Evolutionary conservation across 2,113 vertebrate species (phyloP).

Genomic region (Prunella fulvescens): DNA sequence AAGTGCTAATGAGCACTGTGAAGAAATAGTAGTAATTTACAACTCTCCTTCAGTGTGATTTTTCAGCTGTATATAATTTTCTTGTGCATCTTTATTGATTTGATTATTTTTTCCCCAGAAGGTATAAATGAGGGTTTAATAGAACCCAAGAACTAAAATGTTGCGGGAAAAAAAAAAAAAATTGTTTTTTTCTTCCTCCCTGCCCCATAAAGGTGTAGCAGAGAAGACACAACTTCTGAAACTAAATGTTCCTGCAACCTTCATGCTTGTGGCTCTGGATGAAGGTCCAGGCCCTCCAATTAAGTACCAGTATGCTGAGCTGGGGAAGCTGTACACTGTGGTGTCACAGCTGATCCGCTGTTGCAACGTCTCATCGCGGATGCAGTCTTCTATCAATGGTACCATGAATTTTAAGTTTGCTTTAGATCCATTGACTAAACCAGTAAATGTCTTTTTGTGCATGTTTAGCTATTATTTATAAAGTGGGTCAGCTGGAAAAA

Average conservation of each 20-base stretch:
- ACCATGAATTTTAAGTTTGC: conserved; percentile 1
- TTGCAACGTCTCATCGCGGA: conserved; percentile 95
- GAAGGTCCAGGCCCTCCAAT: conserved; percentile 98
- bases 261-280: conserved; percentile 97
- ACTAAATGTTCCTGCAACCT: conserved; percentile 94
- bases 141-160: not conserved
- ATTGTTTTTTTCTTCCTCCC: not conserved
- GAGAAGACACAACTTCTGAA: conserved; percentile 98
- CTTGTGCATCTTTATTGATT: not conserved
- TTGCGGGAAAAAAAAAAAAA: not conserved
- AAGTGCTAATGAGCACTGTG: not conserved
- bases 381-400: conserved; percentile 99
- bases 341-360: conserved; percentile 97
- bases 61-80: not conserved
- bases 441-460: not conserved
- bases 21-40: not conserved
- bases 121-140: not conserved
- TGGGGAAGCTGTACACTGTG: conserved; percentile 97
- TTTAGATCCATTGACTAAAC: not conserved
- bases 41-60: not conserved
- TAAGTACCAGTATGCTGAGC: conserved; percentile 98
- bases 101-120: not conserved
- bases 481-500: not conserved
- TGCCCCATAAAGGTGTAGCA: conserved; percentile 80
- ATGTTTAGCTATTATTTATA: not conserved